phyloP scores from a whole-genome alignment of 2,797 vertebrate genomes.

The Gambelia wislizenii region DNA sequence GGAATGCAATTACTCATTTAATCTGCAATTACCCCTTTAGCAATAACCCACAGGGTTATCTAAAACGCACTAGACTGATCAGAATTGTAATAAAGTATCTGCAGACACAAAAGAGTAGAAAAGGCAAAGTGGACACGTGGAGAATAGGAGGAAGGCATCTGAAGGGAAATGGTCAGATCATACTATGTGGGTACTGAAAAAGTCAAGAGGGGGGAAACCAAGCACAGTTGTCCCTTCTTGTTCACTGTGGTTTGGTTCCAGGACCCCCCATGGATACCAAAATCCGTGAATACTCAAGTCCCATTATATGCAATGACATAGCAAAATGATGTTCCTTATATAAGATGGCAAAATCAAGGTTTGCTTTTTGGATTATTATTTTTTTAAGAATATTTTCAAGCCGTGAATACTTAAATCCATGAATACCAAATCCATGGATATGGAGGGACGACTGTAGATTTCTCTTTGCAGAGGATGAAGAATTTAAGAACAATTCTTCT shows the following conservation, averaged over 20 bases:
- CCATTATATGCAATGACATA: too few species aligned
- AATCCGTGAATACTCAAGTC: too few species aligned
- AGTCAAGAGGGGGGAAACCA: not conserved
- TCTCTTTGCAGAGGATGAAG: not conserved
- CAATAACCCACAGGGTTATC: constrained; percentile 36
- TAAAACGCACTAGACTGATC: constrained; percentile 30
- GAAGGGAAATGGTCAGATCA: not conserved
- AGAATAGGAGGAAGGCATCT: not conserved
- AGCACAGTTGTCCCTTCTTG: too few species aligned
- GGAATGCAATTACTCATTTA: constrained; percentile 39
- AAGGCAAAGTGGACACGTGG: not conserved
- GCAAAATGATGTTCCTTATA: too few species aligned
- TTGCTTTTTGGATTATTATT: too few species aligned
- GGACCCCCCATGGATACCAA: too few species aligned
- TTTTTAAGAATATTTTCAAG: too few species aligned
- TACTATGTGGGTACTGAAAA: not conserved
- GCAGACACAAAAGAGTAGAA: not conserved
- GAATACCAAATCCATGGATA: too few species aligned
- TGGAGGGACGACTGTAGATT: too few species aligned
- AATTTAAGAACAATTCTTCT: not conserved
- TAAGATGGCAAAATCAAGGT: too few species aligned
- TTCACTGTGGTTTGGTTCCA: too few species aligned
- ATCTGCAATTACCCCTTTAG: constrained; percentile 30
- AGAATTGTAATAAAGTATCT: constrained; percentile 28
- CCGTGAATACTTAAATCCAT: too few species aligned